Percentiles rank a stretch among this genome's conserved stretches.
phyloP scores from a whole-genome alignment of 2,113 vertebrate genomes.

The Hystrix cristata region DNA sequence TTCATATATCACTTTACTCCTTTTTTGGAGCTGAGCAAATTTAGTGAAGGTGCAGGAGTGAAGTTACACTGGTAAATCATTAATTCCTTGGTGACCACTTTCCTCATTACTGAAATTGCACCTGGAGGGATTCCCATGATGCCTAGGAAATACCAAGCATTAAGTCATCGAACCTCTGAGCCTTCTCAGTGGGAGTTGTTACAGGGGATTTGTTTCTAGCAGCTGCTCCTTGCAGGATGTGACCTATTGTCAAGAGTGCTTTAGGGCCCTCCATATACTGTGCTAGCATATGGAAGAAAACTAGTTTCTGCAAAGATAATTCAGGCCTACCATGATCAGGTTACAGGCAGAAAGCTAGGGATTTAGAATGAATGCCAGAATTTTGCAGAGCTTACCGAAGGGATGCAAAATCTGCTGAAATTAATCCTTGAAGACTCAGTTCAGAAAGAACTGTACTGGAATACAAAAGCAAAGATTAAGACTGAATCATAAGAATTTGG shows the following conservation, averaged over 20 bases:
- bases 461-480: neutral
- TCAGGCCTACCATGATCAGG: neutral
- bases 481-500: neutral
- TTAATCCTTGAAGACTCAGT: conserved; percentile 11
- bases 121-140: conserved; percentile 2
- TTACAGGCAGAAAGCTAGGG: neutral
- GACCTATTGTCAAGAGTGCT: neutral
- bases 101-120: neutral
- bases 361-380: conserved; percentile 8
- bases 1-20: neutral
- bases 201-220: neutral
- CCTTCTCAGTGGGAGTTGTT: neutral
- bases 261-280: neutral
- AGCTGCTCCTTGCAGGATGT: neutral
- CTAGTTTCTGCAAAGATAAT: neutral
- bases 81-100: neutral
- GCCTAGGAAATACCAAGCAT: neutral
- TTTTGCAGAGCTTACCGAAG: conserved; percentile 32
- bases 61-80: neutral
- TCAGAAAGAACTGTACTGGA: conserved; percentile 10
- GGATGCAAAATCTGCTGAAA: neutral
- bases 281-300: neutral
- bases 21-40: conserved; percentile 10
- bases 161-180: neutral
- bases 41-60: neutral